Conservation (phyloP, 2,888 invertebrate genomes). For the Amiota communis region DNA sequence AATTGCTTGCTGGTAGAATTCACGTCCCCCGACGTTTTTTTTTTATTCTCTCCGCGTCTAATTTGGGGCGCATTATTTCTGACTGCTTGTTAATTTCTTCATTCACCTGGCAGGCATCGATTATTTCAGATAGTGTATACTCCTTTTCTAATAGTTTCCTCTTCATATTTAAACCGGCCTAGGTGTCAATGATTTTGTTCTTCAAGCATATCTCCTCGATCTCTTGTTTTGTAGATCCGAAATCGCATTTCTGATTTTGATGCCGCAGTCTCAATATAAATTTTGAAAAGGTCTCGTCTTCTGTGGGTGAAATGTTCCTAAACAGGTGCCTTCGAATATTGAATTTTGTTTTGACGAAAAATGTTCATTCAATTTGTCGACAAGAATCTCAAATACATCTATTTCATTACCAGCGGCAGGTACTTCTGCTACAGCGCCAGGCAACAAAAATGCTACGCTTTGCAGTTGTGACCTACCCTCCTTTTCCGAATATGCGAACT, state of each 20-base stretch:
- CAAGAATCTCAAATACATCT: neutral
- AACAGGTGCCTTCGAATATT: neutral
- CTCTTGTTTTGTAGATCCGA: slow-evolving; percentile 30
- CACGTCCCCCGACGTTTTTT: slow-evolving; percentile 7
- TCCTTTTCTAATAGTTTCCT: slow-evolving; percentile 35
- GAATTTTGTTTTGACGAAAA: neutral
- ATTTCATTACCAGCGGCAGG: neutral
- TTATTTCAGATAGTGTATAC: slow-evolving; percentile 25
- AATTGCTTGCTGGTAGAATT: slow-evolving; percentile 6
- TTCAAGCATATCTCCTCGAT: slow-evolving; percentile 35
- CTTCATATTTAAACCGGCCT: slow-evolving; percentile 29
- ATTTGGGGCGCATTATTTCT: neutral
- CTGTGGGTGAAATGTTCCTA: neutral
- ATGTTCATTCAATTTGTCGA: neutral
- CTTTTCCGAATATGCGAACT: neutral
- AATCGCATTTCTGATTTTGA: slow-evolving; percentile 33
- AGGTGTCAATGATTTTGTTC: slow-evolving; percentile 37
- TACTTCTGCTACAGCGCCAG: neutral
- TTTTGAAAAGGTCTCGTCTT: neutral
- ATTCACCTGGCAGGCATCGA: slow-evolving; percentile 31
- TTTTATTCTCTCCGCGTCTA: too few relatives aligned
- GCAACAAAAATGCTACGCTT: neutral
- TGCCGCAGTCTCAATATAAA: slow-evolving; percentile 40
- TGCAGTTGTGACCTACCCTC: neutral
- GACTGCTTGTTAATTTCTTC: slow-evolving; percentile 27